Evolutionary conservation across 2,888 invertebrate species (phyloP).

Genomic region (Eilema griseolum): DNA sequence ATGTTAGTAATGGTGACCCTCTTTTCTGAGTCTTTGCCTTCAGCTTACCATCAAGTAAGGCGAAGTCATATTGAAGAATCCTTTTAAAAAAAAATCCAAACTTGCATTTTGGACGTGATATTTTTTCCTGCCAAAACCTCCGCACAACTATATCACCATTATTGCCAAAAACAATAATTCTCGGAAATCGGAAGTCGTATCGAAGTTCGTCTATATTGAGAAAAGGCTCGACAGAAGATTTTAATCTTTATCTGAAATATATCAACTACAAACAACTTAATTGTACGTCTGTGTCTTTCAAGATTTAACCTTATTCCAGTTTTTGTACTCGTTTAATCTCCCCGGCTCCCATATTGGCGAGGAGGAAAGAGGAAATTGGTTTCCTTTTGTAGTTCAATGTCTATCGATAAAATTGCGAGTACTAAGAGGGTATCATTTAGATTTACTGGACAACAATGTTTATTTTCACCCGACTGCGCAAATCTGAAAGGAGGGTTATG

Average conservation of each 20-base stretch:
- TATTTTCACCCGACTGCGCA: background rate
- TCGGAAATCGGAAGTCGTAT: too few relatives aligned
- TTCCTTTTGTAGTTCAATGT: constrained; percentile 11
- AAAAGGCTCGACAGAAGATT: too few relatives aligned
- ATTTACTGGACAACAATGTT: background rate
- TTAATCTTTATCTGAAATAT: background rate
- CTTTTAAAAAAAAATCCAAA: too few relatives aligned
- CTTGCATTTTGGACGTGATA: too few relatives aligned
- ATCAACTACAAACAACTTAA: constrained; percentile 3
- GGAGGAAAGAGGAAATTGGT: constrained; percentile 16
- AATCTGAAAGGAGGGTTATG: background rate
- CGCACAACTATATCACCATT: too few relatives aligned
- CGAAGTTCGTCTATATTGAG: too few relatives aligned
- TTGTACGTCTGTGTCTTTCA: background rate
- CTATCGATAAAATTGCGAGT: constrained; percentile 9
- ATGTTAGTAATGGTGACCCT: too few relatives aligned
- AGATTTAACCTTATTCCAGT: constrained; percentile 6
- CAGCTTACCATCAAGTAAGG: too few relatives aligned
- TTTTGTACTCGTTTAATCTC: background rate
- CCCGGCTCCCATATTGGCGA: background rate
- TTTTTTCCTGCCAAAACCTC: too few relatives aligned
- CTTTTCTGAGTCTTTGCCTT: too few relatives aligned
- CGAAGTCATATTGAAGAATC: too few relatives aligned
- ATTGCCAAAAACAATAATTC: too few relatives aligned
- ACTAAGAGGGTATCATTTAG: background rate